Percentiles rank a stretch among this genome's conserved stretches.
Conservation (phyloP, 2,113 vertebrate species). For the Megalops atlanticus region DNA sequence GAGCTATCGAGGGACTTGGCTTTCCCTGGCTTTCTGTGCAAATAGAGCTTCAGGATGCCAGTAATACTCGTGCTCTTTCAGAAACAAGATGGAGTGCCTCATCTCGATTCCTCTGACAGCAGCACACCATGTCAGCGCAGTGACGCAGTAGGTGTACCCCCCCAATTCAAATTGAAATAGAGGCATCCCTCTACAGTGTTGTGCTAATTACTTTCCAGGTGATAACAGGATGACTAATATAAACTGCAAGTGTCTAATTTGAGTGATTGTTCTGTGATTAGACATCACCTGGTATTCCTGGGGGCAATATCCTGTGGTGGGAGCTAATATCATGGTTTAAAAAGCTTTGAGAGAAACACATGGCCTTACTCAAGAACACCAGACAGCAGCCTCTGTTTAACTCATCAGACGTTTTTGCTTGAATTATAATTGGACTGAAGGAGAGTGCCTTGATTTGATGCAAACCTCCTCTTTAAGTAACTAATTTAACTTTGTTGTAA, state of each 20-base stretch:
- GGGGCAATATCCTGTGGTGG: constrained; percentile 29
- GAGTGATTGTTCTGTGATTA: constrained; percentile 55
- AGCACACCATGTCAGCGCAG: constrained; percentile 27
- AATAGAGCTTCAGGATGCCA: neutral
- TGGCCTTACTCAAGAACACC: neutral
- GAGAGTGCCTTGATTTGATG: too few relatives aligned
- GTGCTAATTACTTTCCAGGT: constrained; percentile 47
- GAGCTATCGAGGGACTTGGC: neutral
- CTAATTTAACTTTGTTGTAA: too few relatives aligned
- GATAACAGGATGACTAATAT: constrained; percentile 54
- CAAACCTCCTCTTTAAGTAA: too few relatives aligned
- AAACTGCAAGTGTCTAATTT: constrained; percentile 56
- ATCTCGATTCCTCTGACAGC: neutral
- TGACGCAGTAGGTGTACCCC: constrained; percentile 15
- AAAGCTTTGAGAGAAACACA: neutral
- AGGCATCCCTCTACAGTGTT: constrained; percentile 28
- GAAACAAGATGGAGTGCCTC: neutral
- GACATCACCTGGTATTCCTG: constrained; percentile 43
- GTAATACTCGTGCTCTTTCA: neutral
- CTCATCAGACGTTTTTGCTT: neutral
- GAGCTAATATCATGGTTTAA: neutral
- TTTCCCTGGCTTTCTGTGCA: neutral
- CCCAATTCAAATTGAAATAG: constrained; percentile 4
- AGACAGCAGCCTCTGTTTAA: neutral
- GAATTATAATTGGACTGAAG: too few relatives aligned